phyloP scores from a whole-genome alignment of 2,113 vertebrate species.

The Oxygymnocypris stewartii region DNA sequence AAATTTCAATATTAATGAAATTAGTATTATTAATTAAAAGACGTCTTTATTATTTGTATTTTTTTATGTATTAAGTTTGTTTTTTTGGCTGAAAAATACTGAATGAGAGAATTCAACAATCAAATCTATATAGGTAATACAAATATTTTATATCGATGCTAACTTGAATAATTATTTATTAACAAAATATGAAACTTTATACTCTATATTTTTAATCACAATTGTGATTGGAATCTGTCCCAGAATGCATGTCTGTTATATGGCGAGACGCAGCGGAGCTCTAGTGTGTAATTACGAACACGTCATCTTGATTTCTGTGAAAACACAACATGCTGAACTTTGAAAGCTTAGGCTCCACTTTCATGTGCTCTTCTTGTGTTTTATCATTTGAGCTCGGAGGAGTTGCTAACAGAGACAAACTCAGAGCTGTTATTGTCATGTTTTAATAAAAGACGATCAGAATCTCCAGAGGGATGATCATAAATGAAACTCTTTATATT shows the following conservation, averaged over 20 bases:
- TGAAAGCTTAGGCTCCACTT: not conserved
- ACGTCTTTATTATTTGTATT: too few species aligned
- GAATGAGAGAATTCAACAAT: too few species aligned
- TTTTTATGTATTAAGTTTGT: too few species aligned
- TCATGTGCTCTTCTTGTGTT: not conserved
- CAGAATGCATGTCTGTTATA: not conserved
- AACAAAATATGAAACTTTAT: too few species aligned
- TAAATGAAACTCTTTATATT: conserved; percentile 4
- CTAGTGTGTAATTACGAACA: conserved; percentile 4
- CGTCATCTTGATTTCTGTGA: not conserved
- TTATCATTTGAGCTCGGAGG: not conserved
- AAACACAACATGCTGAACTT: not conserved
- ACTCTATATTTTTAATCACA: not conserved
- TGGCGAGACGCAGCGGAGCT: not conserved
- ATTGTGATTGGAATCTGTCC: not conserved
- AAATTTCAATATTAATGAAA: too few species aligned
- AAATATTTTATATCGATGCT: too few species aligned
- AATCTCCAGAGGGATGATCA: not conserved
- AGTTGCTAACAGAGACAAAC: not conserved
- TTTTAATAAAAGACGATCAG: not conserved
- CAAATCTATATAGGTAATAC: too few species aligned
- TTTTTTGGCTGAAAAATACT: too few species aligned
- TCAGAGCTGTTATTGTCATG: not conserved
- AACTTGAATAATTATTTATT: too few species aligned
- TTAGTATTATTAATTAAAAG: too few species aligned